Base-by-base conservation (phyloP, 2,113 vertebrate genomes). In the Nestor notabilis region DNA sequence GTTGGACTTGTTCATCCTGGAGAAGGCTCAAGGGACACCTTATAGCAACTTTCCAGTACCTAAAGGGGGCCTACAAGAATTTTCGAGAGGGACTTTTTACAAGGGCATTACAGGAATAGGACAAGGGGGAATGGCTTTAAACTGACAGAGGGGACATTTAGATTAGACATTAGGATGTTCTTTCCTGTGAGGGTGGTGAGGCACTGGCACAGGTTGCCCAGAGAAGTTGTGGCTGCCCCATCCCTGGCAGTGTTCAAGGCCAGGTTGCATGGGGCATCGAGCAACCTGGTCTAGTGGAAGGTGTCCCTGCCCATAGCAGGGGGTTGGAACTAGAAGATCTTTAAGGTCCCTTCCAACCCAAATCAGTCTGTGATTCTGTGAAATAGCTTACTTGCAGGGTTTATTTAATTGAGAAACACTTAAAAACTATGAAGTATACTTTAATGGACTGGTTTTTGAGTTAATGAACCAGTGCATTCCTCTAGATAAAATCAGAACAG, bases 371-470 rank as follows among this genome's bases (percentile, higher is more conserved):
- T 6, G 3, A 58, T 58, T 58, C 33, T 58, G 56, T 58, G 20
- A 58, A 35, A 35, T 24, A 8, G 33, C 33, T 35, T 58, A 58
- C 33, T 58, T 35, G 21, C 44, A 24, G 28, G 39, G 29, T 91
- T 79, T 78, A 68, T 84, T 89, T 91, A 68, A 94, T 50, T 60
- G 83, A 75, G 68, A 91, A 95, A 71, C 52, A 71, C 63, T 63
- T 71, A 16, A 56, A 76, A 90, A 72, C 46, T 55, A 11, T 60
- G 20, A 77, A 75, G 65, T 52, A 24, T 9, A 50, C 27, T 50
- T 69, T 82, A 87, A 68, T 71, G 61, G 43, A 82, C 24, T 79
- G 70, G 33, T 61, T 41, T 68, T 70, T 78, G 87, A 91, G 31
- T 76, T 97, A 94, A 91, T 95, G 93, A 93, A 53, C 47, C 69